These are phyloP conservation scores for Aphrophora alni DNA, from an alignment of 2,888 invertebrate species.

Conservation along the genomic window DNA sequence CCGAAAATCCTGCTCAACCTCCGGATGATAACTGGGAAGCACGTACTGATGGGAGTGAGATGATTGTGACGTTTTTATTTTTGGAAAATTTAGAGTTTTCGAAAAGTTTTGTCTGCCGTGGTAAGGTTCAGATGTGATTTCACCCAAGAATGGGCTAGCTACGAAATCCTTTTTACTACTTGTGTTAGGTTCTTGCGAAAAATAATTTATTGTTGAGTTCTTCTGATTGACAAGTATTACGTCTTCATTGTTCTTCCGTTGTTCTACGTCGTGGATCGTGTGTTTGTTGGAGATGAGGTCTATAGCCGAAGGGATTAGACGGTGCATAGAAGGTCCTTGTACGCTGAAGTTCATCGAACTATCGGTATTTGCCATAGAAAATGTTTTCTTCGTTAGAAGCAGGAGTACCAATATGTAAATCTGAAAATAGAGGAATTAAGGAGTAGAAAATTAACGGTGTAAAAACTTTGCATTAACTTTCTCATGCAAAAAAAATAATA, in stretches of 20 bases:
- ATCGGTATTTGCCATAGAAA: not conserved
- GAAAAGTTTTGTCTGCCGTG: not conserved
- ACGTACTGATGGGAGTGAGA: not conserved
- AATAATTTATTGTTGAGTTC: too few species aligned
- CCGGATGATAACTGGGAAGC: not conserved
- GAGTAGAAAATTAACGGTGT: too few species aligned
- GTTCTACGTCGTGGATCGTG: not conserved
- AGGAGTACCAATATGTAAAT: not conserved
- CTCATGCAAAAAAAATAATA: too few species aligned
- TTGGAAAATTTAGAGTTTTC: not conserved
- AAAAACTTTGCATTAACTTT: not conserved
- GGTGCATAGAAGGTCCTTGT: conserved; percentile 19
- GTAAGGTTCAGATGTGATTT: not conserved
- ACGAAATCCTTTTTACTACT: not conserved
- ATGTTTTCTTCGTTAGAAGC: not conserved
- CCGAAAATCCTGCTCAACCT: too few species aligned
- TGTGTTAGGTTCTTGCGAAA: not conserved
- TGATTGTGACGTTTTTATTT: not conserved
- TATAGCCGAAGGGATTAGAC: conserved; percentile 29
- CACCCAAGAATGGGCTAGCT: not conserved
- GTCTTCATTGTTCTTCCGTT: not conserved
- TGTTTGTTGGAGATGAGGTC: not conserved
- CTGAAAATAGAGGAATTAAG: too few species aligned
- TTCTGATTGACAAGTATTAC: not conserved
- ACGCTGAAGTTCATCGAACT: not conserved